Percentiles rank a stretch among this genome's conserved stretches.
These are phyloP conservation scores for Leptodactylus fallax DNA, from an alignment of 2,797 vertebrate genomes.

Conservation along the genomic window DNA sequence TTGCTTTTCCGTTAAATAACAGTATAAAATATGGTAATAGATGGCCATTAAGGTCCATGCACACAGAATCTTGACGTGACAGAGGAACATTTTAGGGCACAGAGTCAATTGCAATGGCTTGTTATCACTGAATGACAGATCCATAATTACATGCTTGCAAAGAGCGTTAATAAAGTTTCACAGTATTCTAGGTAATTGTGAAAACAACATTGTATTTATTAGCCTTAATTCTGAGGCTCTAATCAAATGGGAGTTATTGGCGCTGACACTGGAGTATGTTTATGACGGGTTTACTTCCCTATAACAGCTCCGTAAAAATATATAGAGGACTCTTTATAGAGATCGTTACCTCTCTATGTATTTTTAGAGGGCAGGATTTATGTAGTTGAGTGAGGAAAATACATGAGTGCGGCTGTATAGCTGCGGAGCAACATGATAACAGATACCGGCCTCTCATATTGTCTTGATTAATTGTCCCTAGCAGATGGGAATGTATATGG, in stretches of 20 bases:
- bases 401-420: background rate
- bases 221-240: background rate
- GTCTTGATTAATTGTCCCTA: background rate
- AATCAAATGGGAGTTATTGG: constrained; percentile 11
- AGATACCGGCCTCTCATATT: background rate
- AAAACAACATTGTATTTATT: constrained; percentile 39
- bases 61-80: constrained; percentile 21
- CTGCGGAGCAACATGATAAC: background rate
- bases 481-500: constrained; percentile 17
- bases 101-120: constrained; percentile 23
- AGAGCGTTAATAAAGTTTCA: constrained; percentile 33
- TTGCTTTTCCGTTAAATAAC: background rate
- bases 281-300: background rate
- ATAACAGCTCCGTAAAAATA: constrained; percentile 6
- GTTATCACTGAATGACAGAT: constrained; percentile 43
- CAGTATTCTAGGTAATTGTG: constrained; percentile 34
- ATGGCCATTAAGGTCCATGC: background rate
- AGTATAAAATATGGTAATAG: background rate
- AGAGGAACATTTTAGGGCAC: constrained; percentile 7
- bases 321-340: constrained; percentile 30
- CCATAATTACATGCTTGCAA: constrained; percentile 51
- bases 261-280: background rate
- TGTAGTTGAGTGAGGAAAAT: background rate
- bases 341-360: background rate
- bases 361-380: constrained; percentile 22